Evolutionary conservation across 2,797 vertebrate species (phyloP).

Genomic region (Propithecus perrieri): DNA sequence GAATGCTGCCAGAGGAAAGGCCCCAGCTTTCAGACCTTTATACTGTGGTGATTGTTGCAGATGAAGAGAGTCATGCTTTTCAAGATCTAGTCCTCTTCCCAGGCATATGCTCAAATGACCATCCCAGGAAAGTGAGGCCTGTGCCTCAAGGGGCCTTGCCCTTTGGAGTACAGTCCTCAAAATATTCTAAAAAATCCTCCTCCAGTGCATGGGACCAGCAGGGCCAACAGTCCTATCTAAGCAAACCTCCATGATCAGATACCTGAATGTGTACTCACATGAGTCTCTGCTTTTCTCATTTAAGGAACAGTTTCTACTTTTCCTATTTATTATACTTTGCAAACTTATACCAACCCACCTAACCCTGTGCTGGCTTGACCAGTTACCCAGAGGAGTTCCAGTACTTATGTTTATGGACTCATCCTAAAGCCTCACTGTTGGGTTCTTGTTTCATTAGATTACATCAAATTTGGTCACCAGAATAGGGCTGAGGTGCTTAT

Average conservation of each 20-base stretch:
- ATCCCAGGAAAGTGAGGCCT: neutral
- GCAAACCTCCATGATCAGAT: neutral
- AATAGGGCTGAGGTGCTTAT: neutral
- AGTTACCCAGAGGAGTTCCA: neutral
- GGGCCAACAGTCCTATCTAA: neutral
- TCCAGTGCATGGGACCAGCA: neutral
- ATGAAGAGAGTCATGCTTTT: neutral
- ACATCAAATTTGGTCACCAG: neutral
- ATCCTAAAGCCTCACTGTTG: neutral
- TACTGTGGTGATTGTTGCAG: neutral
- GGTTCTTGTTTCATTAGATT: neutral
- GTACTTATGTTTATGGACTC: neutral
- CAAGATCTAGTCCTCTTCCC: neutral
- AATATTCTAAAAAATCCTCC: neutral
- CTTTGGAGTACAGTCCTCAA: neutral
- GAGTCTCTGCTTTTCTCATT: neutral
- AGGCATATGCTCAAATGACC: neutral
- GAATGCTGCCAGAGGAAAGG: neutral
- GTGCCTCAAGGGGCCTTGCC: neutral
- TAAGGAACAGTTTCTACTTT: neutral
- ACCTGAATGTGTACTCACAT: neutral
- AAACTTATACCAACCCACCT: neutral
- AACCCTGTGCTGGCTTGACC: neutral
- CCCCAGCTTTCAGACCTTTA: neutral
- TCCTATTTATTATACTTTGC: neutral